phyloP scores from a whole-genome alignment of 2,797 vertebrate genomes.

The Oophaga sylvatica region DNA sequence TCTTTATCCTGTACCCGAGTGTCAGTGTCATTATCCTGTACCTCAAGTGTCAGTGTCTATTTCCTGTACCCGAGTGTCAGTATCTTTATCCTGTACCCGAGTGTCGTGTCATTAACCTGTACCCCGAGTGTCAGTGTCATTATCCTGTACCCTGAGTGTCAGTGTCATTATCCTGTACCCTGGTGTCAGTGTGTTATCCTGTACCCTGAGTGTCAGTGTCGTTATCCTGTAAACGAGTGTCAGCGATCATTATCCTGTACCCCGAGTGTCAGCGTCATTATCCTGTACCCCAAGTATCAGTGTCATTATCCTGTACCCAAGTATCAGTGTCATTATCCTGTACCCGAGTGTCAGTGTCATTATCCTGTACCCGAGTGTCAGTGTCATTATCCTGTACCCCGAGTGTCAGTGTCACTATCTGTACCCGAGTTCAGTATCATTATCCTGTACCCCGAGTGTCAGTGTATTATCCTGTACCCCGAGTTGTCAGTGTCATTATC shows the following conservation, averaged over 20 bases:
- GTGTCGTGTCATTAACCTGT: neutral
- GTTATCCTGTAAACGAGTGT: neutral
- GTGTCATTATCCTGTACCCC: neutral
- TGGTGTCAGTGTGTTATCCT: neutral
- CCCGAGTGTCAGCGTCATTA: neutral
- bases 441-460: neutral
- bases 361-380: neutral
- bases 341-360: neutral
- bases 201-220: neutral
- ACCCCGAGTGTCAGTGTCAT: neutral
- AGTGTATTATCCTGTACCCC: neutral
- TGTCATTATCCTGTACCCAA: neutral
- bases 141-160: neutral
- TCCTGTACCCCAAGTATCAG: neutral
- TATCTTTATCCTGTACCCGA: no score
- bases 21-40: neutral
- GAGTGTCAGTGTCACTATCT: neutral
- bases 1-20: neutral
- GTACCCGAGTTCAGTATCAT: neutral
- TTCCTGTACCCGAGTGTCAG: no score
- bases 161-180: slow-evolving; percentile 1
- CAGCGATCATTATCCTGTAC: neutral
- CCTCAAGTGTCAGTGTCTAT: no score
- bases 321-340: neutral
- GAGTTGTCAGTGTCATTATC: neutral